Base-by-base conservation (phyloP, 2,888 invertebrate species). In the Pinctada fucata region DNA sequence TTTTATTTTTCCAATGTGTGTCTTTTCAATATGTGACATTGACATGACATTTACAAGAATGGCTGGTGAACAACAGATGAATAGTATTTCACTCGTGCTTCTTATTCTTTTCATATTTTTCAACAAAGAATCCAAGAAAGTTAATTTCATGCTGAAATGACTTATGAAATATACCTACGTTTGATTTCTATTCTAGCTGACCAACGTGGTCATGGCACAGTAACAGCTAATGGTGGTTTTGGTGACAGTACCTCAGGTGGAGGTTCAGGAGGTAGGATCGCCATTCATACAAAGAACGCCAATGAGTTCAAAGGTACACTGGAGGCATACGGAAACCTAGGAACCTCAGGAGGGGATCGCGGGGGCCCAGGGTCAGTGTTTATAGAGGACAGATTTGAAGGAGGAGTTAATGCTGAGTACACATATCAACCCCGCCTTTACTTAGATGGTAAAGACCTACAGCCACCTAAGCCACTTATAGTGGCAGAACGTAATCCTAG, bases 351-450 rank as follows among this genome's bases (percentile, higher is more conserved):
- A 6, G 84, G 83, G 6, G 87, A 88, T 73, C 74, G 80, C n/a
- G 89, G 88, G 13, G 89, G 89, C 10, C 88, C 89, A 13, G 89
- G 89, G 0, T 86, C 88, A 1, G 88, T 88, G 8, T 88, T 88
- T 70, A 76, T 88, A 3, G 88, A 88, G 73, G 88, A 88, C 72
- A 83, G 80, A 50, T 48, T 82, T 3, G 5, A 5, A 8, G 58
- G 58, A 8, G 58, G 58, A 52, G 6, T 52, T 5, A 52, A 52
- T 52, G 76, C 73, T 49, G 64, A 67, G 31, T 81, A 78, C 47
- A 73, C 52, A 13, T 87, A 81, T 77, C 78, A 84, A 69, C 79
- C 75, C 58, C 79, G 88, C 50, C 82, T 89, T 45, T 89, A 89
- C 70, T 45, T 89, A 2, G 88, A 89, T 81, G 88, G 88, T 0